Evolutionary conservation across 1,140 invertebrate genomes (phyloP).

Genomic region (Pissodes strobi): DNA sequence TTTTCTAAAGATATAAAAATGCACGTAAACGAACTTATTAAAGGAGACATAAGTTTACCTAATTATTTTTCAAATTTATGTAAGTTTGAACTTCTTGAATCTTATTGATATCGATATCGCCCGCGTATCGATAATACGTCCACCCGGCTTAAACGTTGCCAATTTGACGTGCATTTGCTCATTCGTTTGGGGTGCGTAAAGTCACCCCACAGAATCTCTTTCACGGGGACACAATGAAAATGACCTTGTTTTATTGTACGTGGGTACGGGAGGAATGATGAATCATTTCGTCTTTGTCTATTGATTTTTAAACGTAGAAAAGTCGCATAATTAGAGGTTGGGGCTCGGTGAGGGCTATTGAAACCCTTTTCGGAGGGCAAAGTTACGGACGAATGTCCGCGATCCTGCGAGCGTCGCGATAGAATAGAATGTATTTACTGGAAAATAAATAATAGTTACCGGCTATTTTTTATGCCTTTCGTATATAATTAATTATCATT

Average conservation of each 20-base stretch:
- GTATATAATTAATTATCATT: too few relatives aligned
- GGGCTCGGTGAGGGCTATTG: not conserved
- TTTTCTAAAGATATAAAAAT: too few relatives aligned
- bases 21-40: too few relatives aligned
- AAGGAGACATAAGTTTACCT: too few relatives aligned
- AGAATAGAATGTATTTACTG: too few relatives aligned
- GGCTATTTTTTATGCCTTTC: too few relatives aligned
- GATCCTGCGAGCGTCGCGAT: too few relatives aligned
- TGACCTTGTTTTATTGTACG: slow-evolving; percentile 7
- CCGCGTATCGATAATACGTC: slow-evolving; percentile 1
- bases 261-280: not conserved
- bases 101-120: not conserved
- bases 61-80: too few relatives aligned
- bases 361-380: too few relatives aligned
- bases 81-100: too few relatives aligned
- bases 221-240: slow-evolving; percentile 19
- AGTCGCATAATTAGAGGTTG: not conserved
- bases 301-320: slow-evolving; percentile 6
- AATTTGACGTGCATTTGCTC: slow-evolving; percentile 20
- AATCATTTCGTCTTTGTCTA: not conserved
- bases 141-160: not conserved
- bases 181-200: slow-evolving; percentile 30
- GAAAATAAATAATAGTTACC: too few relatives aligned
- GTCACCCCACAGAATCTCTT: slow-evolving; percentile 37
- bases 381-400: too few relatives aligned